These are phyloP conservation scores for Vollenhovia emeryi DNA, from an alignment of 1,140 invertebrate genomes.

Conservation along the genomic window DNA sequence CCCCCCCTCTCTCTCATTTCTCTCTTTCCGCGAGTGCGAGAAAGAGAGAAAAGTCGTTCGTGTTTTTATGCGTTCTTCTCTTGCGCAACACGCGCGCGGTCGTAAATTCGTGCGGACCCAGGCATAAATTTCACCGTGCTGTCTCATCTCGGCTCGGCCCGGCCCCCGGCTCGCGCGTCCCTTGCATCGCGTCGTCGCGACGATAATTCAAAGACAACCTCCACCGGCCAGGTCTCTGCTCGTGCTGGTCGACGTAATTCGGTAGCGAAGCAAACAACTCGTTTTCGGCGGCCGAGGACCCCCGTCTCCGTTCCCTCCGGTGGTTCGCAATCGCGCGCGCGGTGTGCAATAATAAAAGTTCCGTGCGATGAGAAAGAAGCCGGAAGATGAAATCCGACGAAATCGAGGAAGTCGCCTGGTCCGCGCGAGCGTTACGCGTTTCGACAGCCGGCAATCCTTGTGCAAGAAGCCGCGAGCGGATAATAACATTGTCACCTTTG, in stretches of 20 bases:
- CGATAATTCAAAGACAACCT: conserved; percentile 27
- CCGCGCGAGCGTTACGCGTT: not conserved
- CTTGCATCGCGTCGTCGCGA: not conserved
- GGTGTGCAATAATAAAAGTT: conserved; percentile 15
- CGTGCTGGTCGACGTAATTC: conserved; percentile 27
- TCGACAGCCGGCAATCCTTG: not conserved
- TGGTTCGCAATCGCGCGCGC: not conserved
- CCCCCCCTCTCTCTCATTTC: not conserved
- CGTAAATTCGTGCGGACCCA: conserved; percentile 33
- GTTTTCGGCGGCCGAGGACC: not conserved
- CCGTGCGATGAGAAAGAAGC: not conserved
- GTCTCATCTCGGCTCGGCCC: not conserved
- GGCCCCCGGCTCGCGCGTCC: not conserved
- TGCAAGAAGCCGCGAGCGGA: not conserved
- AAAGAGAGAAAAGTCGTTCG: no score
- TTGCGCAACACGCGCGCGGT: conserved; percentile 30
- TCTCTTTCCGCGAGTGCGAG: no score
- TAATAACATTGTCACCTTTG: not conserved
- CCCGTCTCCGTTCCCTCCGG: not conserved
- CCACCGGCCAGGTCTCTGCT: not conserved
- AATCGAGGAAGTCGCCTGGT: conserved; percentile 3
- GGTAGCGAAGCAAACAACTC: not conserved
- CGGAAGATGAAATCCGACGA: not conserved
- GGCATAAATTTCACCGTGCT: conserved; percentile 57
- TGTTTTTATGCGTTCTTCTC: conserved; percentile 33